Conservation (phyloP, 2,113 vertebrate genomes). For the Pterocles orientalis region DNA sequence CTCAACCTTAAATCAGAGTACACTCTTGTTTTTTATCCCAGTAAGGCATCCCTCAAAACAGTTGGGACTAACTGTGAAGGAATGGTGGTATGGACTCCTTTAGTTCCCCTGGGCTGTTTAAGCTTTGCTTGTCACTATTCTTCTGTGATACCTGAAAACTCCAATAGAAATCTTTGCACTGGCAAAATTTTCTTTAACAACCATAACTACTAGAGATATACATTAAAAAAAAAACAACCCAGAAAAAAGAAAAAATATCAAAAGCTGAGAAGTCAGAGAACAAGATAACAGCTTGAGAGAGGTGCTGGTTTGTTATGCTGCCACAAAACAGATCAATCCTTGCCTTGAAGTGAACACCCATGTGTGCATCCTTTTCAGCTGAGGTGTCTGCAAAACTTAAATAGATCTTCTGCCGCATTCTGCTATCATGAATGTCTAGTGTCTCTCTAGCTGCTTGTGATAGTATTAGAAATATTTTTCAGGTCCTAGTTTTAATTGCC, state of each 20-base stretch:
- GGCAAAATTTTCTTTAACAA: neutral
- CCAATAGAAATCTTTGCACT: neutral
- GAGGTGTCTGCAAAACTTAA: constrained; percentile 24
- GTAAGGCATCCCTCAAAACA: neutral
- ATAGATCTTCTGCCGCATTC: constrained; percentile 1
- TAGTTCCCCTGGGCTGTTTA: neutral
- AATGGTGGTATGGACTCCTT: neutral
- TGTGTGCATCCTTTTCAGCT: constrained; percentile 19
- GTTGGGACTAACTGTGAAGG: neutral
- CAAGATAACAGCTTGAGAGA: constrained; percentile 41
- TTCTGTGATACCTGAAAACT: neutral
- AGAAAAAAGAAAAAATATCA: neutral
- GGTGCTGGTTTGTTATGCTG: constrained; percentile 1
- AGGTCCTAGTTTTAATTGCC: neutral
- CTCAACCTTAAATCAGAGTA: neutral
- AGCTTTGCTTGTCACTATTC: neutral
- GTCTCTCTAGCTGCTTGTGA: neutral
- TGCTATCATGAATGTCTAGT: neutral
- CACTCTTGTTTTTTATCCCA: neutral
- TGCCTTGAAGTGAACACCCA: constrained; percentile 56
- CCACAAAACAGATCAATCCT: constrained; percentile 29
- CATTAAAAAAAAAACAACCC: neutral
- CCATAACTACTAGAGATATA: neutral
- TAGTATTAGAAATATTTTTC: neutral
- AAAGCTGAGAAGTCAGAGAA: constrained; percentile 7